phyloP scores from a whole-genome alignment of 2,113 vertebrate genomes.

The Siniperca chuatsi region DNA sequence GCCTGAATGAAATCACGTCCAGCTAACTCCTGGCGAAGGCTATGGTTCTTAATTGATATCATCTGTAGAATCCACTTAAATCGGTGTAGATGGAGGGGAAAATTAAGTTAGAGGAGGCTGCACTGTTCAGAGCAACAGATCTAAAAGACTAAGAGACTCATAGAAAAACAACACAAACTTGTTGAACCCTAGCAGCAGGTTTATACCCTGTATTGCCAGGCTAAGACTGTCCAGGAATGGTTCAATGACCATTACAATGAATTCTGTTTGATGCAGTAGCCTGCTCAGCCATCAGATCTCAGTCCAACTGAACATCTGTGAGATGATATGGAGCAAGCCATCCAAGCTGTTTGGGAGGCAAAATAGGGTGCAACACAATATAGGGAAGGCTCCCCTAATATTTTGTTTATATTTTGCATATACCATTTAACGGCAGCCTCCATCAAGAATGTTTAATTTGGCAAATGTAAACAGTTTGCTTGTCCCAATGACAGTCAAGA shows the following conservation, averaged over 20 bases:
- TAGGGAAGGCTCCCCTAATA: neutral
- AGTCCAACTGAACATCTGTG: slow-evolving; percentile 20
- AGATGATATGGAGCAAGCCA: neutral
- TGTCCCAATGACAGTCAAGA: neutral
- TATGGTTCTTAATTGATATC: neutral
- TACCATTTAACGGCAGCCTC: neutral
- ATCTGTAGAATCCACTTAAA: neutral
- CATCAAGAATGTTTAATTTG: neutral
- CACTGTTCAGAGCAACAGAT: slow-evolving; percentile 8
- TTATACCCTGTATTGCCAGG: neutral
- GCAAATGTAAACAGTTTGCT: slow-evolving; percentile 9
- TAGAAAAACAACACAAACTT: neutral
- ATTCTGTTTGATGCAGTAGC: slow-evolving; percentile 22
- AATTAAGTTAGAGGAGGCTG: neutral
- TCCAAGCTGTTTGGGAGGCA: neutral
- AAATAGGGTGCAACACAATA: neutral
- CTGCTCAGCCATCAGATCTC: slow-evolving; percentile 21
- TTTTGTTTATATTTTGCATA: neutral
- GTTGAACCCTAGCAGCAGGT: neutral
- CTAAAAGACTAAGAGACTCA: neutral
- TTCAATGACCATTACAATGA: slow-evolving; percentile 9
- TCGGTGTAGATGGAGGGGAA: neutral
- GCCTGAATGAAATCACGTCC: slow-evolving; percentile 5
- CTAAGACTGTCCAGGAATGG: slow-evolving; percentile 6
- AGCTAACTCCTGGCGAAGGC: neutral